A percentile compares a stretch with the other conserved stretches of the same genome.
phyloP scores from a whole-genome alignment of 2,888 invertebrate genomes.

The Erebia epiphron region DNA sequence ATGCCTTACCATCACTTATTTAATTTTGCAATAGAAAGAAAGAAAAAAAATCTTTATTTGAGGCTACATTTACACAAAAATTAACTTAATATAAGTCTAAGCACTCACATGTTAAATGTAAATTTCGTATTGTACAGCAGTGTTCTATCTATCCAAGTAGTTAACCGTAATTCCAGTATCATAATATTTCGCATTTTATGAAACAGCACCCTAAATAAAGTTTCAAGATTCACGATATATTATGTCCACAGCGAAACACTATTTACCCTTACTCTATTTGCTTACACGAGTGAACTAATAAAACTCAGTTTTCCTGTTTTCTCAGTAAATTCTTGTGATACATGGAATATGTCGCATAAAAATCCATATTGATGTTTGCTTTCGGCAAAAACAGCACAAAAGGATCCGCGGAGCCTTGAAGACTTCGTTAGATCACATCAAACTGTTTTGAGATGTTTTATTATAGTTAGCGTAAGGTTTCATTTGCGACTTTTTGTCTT shows the following conservation, averaged over 20 bases:
- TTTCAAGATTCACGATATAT: conserved; percentile 3
- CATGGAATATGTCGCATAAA: conserved; percentile 35
- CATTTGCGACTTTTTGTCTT: conserved; percentile 4
- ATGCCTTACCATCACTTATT: too few species aligned
- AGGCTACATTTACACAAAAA: too few species aligned
- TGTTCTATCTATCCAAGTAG: too few species aligned
- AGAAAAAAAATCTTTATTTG: too few species aligned
- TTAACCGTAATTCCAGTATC: too few species aligned
- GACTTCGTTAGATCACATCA: conserved; percentile 30
- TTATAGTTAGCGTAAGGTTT: conserved; percentile 13
- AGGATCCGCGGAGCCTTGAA: conserved; percentile 15
- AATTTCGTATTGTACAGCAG: too few species aligned
- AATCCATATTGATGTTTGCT: conserved; percentile 37
- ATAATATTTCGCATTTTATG: too few species aligned
- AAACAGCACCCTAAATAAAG: too few species aligned
- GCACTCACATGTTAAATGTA: too few species aligned
- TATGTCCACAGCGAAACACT: neutral
- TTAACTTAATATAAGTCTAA: too few species aligned
- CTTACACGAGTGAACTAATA: conserved; percentile 21
- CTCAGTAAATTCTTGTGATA: conserved; percentile 36
- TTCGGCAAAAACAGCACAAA: conserved; percentile 30
- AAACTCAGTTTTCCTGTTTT: conserved; percentile 34
- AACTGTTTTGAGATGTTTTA: conserved; percentile 29
- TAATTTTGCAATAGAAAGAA: too few species aligned
- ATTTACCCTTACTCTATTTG: conserved; percentile 11